phyloP scores from a whole-genome alignment of 2,113 vertebrate species.

The Hylia prasina region DNA sequence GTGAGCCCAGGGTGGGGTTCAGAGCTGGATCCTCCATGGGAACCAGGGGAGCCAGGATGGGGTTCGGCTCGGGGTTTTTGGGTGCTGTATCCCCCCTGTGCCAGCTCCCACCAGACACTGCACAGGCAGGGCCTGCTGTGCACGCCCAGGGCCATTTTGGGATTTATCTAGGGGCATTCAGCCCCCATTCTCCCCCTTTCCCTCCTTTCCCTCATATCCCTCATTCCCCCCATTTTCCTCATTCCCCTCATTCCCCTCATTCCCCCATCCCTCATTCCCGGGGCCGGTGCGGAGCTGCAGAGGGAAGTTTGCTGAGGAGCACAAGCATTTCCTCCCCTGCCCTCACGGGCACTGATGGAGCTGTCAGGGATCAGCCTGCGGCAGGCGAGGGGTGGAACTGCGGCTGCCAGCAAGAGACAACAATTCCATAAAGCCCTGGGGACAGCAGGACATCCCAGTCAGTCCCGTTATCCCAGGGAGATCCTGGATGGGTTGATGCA shows the following conservation, averaged over 20 bases:
- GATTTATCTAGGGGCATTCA: background rate
- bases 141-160: accelerated
- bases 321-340: background rate
- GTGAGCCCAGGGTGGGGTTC: background rate
- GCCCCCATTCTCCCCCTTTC: accelerated
- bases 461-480: accelerated
- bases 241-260: too few species aligned
- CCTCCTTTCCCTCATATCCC: too few species aligned
- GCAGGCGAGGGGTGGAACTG: background rate
- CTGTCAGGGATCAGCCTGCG: background rate
- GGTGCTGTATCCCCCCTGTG: too few species aligned
- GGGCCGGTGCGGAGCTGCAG: background rate
- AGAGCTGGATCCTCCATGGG: accelerated
- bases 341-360: accelerated
- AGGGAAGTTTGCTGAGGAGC: background rate
- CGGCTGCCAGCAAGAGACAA: accelerated
- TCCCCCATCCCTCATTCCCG: background rate
- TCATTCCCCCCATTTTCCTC: too few species aligned
- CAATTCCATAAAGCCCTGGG: background rate
- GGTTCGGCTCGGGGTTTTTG: accelerated
- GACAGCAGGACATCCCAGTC: background rate
- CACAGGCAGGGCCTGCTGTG: accelerated
- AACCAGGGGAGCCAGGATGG: background rate
- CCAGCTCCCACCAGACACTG: background rate
- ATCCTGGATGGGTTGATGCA: background rate